Evolutionary conservation across 2,888 invertebrate genomes (phyloP), one percentile per base, ranked within the genome.

Genomic region (Xanthia togata): DNA sequence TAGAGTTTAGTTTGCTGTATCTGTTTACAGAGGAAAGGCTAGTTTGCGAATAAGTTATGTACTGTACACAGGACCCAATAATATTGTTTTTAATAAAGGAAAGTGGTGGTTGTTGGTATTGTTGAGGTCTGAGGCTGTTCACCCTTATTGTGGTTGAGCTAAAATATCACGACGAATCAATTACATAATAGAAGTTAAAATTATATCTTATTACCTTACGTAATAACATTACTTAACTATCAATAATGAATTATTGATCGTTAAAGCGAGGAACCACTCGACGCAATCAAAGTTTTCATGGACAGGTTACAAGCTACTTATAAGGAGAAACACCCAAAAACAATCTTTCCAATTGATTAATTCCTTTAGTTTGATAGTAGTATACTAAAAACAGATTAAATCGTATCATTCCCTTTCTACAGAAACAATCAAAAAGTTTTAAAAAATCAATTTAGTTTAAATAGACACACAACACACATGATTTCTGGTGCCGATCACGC

Each of bases 81-180:
- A 80, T 84, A 80, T 83, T 84, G 69, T 78, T 84, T 85, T 84
- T 76, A 84, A 85, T 85, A 83, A 83, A 85, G 78, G 69, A 55
- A 70, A 50, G 70, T 57, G 50, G 35, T 62, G 73, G 69, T 65
- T 72, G 78, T 44, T 73, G 47, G 44, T 55, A 8, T 70, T 26
- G 59, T 63, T 20, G 62, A 79, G 59, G 53, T 70, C 60, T 14
- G 23, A 12, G 62, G 71, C 70, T n/a, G 50, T 14, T 26, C n/a
- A 35, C 38, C 41, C 31, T 23, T 77, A 62, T 59, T 69, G 31
- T 59, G 50, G 57, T 14, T 4, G 12, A 12, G 65, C 57, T 70
- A 9, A 26, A 65, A 70, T 60, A 76, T 70, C 41, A 60, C 8
- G 20, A 57, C n/a, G 12, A 57, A 26, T n/a, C 31, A 53, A 20